These are phyloP conservation scores for Solenopsis invicta DNA, from an alignment of 1,140 invertebrate genomes.

Conservation along the genomic window DNA sequence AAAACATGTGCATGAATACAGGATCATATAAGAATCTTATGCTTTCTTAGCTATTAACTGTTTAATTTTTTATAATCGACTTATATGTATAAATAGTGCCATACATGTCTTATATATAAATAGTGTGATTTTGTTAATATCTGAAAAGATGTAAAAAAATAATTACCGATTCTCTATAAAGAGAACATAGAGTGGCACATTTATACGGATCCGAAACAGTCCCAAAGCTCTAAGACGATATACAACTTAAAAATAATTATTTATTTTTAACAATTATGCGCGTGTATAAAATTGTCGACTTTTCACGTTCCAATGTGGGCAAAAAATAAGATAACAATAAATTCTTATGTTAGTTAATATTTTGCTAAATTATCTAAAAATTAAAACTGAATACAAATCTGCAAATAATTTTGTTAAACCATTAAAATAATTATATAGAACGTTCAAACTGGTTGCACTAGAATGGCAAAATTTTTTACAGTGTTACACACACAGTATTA, in stretches of 20 bases:
- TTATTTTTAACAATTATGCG: conserved; percentile 10
- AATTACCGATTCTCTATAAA: neutral
- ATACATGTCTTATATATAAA: neutral
- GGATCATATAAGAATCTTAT: neutral
- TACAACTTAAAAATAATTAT: neutral
- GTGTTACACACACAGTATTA: too few species aligned
- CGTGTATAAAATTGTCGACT: neutral
- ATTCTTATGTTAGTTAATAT: neutral
- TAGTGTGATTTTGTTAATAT: neutral
- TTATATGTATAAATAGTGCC: neutral
- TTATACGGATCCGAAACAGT: neutral
- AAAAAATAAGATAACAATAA: neutral
- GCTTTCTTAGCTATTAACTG: neutral
- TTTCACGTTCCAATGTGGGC: neutral
- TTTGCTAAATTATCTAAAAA: neutral
- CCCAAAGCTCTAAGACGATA: too few species aligned
- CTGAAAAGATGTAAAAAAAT: conserved; percentile 25
- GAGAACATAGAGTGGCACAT: neutral
- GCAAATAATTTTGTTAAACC: too few species aligned
- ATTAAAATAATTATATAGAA: too few species aligned
- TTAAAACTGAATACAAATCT: too few species aligned
- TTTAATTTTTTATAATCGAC: neutral
- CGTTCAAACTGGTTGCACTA: too few species aligned
- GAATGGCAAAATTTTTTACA: too few species aligned
- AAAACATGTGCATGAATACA: neutral